Percentiles rank a stretch among this genome's conserved stretches.
Conservation (phyloP, 2,888 invertebrate species). For the Diplolepis rosae region DNA sequence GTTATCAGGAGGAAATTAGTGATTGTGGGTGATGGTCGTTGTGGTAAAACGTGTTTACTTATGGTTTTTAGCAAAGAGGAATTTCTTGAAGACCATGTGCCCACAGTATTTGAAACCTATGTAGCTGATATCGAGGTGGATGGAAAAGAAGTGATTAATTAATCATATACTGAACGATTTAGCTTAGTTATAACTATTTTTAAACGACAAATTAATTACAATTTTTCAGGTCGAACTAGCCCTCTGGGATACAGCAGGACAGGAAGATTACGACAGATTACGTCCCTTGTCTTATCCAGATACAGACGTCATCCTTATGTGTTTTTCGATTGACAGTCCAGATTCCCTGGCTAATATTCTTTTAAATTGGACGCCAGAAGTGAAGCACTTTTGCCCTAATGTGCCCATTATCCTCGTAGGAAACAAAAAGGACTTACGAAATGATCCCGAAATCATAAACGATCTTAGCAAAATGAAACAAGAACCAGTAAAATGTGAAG, state of each 20-base stretch:
- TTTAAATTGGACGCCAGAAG: constrained; percentile 99
- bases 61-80: constrained; percentile 99
- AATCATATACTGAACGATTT: no score
- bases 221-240: constrained; percentile 84
- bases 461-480: constrained; percentile 99
- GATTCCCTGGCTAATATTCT: constrained; percentile 99
- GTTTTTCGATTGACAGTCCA: constrained; percentile 99
- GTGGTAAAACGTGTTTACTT: constrained; percentile 98
- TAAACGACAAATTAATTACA: constrained; percentile 10
- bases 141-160: constrained; percentile 82
- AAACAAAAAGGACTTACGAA: constrained; percentile 97
- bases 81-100: constrained; percentile 99
- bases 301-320: constrained; percentile 99
- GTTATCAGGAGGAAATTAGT: constrained; percentile 93
- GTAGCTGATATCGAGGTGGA: constrained; percentile 99
- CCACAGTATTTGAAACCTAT: constrained; percentile 99
- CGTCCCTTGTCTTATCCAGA: constrained; percentile 97
- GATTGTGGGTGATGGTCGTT: constrained; percentile 99
- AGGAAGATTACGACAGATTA: constrained; percentile 97
- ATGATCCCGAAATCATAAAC: constrained; percentile 94
- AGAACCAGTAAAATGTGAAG: constrained; percentile 97
- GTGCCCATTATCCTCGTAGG: constrained; percentile 99
- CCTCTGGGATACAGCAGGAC: constrained; percentile 98
- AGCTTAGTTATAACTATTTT: no score
- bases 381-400: constrained; percentile 98